These are phyloP conservation scores for Porites rus DNA, from an alignment of 92 coral and sea anemone genomes.

Conservation along the genomic window DNA sequence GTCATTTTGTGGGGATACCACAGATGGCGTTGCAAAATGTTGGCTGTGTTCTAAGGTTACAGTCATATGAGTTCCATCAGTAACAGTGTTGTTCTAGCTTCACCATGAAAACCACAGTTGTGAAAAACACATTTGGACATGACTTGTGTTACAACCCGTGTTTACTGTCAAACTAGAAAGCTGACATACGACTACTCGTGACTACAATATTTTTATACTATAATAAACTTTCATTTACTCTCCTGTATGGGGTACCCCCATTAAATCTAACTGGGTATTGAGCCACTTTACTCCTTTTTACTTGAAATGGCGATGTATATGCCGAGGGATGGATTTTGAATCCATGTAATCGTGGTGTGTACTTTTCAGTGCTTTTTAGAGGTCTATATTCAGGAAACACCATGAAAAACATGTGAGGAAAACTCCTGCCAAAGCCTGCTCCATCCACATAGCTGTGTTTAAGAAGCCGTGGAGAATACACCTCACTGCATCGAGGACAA, in stretches of 20 bases:
- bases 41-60: too few relatives aligned
- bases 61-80: too few relatives aligned
- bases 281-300: constrained; percentile 24
- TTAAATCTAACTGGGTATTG: constrained; percentile 42
- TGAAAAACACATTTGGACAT: too few relatives aligned
- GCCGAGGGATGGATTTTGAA: constrained; percentile 87
- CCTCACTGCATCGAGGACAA: constrained; percentile 87
- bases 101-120: too few relatives aligned
- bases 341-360: constrained; percentile 81
- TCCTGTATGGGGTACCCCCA: constrained; percentile 43
- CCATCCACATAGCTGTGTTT: constrained; percentile 83
- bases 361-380: constrained; percentile 62
- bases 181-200: neutral
- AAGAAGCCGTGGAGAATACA: constrained; percentile 77
- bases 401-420: constrained; percentile 95
- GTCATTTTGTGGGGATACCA: too few relatives aligned
- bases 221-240: constrained; percentile 19
- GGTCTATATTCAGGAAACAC: constrained; percentile 87
- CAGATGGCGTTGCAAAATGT: too few relatives aligned
- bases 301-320: constrained; percentile 31
- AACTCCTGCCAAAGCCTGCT: constrained; percentile 82
- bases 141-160: too few relatives aligned
- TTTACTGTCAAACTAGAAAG: neutral
- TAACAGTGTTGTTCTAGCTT: too few relatives aligned
- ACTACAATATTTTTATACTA: neutral